Percentiles rank a stretch among this genome's conserved stretches.
Evolutionary conservation across 1,140 invertebrate genomes (phyloP).

Genomic region (Lutraria rhynchaena): DNA sequence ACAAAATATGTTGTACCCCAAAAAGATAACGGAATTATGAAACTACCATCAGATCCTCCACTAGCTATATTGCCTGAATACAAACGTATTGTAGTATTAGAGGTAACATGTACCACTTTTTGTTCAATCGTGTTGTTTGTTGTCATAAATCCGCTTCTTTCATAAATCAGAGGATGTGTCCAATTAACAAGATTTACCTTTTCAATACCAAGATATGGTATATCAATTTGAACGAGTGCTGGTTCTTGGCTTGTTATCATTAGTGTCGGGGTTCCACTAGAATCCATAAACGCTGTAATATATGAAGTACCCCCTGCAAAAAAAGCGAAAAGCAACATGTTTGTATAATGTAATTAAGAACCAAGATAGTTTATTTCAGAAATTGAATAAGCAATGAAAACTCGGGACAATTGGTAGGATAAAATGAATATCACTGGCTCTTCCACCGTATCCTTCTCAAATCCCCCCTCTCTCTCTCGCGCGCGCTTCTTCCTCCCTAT

Average conservation of each 20-base stretch:
- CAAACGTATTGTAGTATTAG: neutral
- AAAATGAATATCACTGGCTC: too few relatives aligned
- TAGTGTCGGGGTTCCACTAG: neutral
- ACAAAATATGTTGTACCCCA: neutral
- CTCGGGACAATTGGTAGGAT: neutral
- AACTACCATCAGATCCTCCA: constrained; percentile 10
- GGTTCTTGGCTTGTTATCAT: neutral
- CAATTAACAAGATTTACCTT: neutral
- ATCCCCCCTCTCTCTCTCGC: too few relatives aligned
- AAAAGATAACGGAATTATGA: neutral
- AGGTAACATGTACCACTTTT: neutral
- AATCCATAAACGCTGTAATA: neutral
- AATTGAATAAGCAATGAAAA: neutral
- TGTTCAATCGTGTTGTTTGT: neutral
- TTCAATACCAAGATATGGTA: neutral
- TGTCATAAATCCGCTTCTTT: neutral
- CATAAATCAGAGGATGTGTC: neutral
- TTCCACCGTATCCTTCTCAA: too few relatives aligned
- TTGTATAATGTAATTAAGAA: neutral
- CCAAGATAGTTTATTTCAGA: neutral
- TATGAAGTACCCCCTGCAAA: neutral
- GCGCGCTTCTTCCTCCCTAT: too few relatives aligned
- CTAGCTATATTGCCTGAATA: neutral
- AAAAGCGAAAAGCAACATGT: neutral
- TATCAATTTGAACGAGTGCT: neutral